These are phyloP conservation scores for Limnephilus lunatus DNA, from an alignment of 2,888 invertebrate species.

Conservation along the genomic window DNA sequence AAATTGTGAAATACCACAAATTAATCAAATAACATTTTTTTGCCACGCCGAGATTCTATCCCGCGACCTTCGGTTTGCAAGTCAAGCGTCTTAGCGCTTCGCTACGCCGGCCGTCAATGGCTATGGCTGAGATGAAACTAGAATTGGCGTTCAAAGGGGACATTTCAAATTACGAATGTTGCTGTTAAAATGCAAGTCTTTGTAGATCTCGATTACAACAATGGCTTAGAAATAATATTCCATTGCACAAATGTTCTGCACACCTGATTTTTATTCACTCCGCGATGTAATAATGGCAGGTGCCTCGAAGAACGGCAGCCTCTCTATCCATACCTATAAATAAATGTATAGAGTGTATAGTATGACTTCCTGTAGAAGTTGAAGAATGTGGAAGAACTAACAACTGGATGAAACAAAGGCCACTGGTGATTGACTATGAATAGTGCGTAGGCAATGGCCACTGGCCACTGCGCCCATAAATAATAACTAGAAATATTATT, in stretches of 20 bases:
- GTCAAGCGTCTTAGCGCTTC: too few species aligned
- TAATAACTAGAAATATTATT: conserved; percentile 28
- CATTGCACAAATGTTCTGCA: neutral
- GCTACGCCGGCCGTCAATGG: too few species aligned
- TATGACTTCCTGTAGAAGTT: conserved; percentile 52
- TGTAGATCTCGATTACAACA: too few species aligned
- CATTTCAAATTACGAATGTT: too few species aligned
- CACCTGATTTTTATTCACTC: conserved; percentile 45
- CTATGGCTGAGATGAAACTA: too few species aligned
- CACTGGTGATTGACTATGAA: conserved; percentile 52
- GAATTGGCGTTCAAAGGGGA: too few species aligned
- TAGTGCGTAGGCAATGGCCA: conserved; percentile 26
- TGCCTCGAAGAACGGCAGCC: conserved; percentile 40
- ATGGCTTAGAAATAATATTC: neutral
- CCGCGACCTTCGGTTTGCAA: too few species aligned
- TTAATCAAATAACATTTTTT: too few species aligned
- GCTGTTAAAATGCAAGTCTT: too few species aligned
- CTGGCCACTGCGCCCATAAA: conserved; percentile 8
- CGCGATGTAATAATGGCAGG: conserved; percentile 52
- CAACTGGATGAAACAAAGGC: conserved; percentile 49
- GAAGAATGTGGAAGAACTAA: conserved; percentile 37
- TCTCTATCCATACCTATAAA: neutral
- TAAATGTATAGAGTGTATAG: neutral
- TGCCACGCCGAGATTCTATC: too few species aligned
- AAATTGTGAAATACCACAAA: too few species aligned